Evolutionary conservation across 2,113 vertebrate species (phyloP).

Genomic region (Riparia riparia): DNA sequence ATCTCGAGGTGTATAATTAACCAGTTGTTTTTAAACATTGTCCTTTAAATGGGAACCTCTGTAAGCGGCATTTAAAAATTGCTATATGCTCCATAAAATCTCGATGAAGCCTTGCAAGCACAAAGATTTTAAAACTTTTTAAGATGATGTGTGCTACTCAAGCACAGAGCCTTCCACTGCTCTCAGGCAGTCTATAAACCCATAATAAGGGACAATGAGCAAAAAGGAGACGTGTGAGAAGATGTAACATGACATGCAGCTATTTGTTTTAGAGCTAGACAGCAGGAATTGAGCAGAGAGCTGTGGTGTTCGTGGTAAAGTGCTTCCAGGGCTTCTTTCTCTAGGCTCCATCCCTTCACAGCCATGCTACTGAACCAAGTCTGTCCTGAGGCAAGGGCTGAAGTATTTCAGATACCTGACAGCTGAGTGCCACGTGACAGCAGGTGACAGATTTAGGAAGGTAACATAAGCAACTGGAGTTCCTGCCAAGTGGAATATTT

Average conservation of each 20-base stretch:
- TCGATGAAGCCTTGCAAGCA: not conserved
- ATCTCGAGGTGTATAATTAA: not conserved
- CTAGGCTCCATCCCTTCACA: not conserved
- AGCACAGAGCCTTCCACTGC: not conserved
- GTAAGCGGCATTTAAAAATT: not conserved
- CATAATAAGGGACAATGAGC: not conserved
- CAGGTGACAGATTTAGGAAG: not conserved
- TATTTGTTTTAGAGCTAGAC: not conserved
- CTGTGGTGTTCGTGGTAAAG: not conserved
- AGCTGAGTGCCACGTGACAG: not conserved
- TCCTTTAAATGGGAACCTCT: not conserved
- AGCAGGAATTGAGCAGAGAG: not conserved
- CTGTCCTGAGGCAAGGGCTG: not conserved
- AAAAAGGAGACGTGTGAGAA: not conserved
- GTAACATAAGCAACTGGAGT: not conserved
- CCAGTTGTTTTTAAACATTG: not conserved
- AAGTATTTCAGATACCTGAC: not conserved
- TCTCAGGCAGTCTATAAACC: not conserved
- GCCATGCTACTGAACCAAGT: rapidly evolving
- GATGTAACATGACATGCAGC: not conserved
- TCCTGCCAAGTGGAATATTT: not conserved
- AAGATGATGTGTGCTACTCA: not conserved
- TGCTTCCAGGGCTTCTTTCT: not conserved
- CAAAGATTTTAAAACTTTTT: not conserved
- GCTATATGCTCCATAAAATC: not conserved